Evolutionary conservation across 2,888 invertebrate species (phyloP), one percentile per base, ranked within the genome.

Genomic region (Eupithecia dodoneata): DNA sequence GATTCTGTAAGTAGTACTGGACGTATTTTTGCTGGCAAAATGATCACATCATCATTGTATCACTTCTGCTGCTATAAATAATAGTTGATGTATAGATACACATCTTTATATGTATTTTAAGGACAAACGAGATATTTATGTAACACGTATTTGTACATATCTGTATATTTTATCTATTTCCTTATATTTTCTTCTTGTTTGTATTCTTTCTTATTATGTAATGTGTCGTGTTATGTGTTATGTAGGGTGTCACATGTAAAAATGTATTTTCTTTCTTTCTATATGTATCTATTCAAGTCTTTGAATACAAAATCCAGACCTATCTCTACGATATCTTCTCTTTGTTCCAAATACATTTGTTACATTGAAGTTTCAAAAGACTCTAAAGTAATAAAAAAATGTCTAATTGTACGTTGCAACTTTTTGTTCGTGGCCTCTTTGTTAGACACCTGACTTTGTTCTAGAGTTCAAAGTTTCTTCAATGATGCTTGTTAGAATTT

Each of bases 341-440:
- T 42, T 66, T 66, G 66, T 66, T 42, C 66, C 15, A 42, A 66
- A 42, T 41, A 66, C 66, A 66, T 41, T 66, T 63, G 30, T 7
- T 42, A 42, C 15, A 42, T 66, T 42, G 6, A 42, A 42, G 66
- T 42, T 66, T 66, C 42, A 41, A 15, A 42, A 42, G 13, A 42
- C 15, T 15, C 41, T 42, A 66, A 66, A 1, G 10, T 18, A 18
- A 18, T 18, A 18, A 59, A 59, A 15, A 59, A 41, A 65, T 65
- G 9, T 65, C 12, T 30, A 4, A 63, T 30, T 63, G 2, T 63
- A 12, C 63, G 30, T 55, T 52, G 13, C 2, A 15, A 1, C 52
- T 18, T 5, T 1, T 59, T 59, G 18, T 30, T 63, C 4, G 18
- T 55, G 3, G 18, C 18, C n/a, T 59, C 66, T 66, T 66, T 66